phyloP scores from a whole-genome alignment of 2,113 vertebrate species.

The Prunella fulvescens region DNA sequence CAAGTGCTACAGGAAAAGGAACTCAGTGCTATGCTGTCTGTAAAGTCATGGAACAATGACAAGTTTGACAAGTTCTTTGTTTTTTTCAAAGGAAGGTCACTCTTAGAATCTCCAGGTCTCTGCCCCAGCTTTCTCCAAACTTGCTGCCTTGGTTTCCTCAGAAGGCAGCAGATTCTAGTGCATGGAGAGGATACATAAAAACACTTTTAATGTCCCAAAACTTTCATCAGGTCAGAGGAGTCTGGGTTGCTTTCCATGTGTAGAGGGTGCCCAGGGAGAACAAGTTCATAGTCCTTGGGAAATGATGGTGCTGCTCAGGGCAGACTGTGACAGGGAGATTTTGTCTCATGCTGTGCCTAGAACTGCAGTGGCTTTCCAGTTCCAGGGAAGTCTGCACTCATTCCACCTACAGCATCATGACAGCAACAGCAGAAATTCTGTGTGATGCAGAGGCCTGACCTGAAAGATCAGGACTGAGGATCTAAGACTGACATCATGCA shows the following conservation, averaged over 20 bases:
- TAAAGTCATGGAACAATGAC: not conserved
- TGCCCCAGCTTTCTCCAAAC: not conserved
- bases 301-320: not conserved
- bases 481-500: not conserved
- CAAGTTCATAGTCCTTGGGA: not conserved
- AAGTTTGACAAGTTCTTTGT: not conserved
- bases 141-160: not conserved
- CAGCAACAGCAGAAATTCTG: not conserved
- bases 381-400: not conserved
- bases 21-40: not conserved
- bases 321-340: not conserved
- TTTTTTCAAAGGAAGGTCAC: not conserved
- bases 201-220: not conserved
- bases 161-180: not conserved
- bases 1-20: not conserved
- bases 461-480: not conserved
- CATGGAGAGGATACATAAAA: not conserved
- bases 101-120: not conserved
- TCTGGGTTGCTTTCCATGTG: not conserved
- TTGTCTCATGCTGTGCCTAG: not conserved
- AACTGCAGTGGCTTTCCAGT: not conserved
- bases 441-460: not conserved
- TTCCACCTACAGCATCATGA: not conserved
- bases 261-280: fast-evolving
- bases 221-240: not conserved